phyloP scores from a whole-genome alignment of 2,797 vertebrate genomes.

The Sebastes flavidus region DNA sequence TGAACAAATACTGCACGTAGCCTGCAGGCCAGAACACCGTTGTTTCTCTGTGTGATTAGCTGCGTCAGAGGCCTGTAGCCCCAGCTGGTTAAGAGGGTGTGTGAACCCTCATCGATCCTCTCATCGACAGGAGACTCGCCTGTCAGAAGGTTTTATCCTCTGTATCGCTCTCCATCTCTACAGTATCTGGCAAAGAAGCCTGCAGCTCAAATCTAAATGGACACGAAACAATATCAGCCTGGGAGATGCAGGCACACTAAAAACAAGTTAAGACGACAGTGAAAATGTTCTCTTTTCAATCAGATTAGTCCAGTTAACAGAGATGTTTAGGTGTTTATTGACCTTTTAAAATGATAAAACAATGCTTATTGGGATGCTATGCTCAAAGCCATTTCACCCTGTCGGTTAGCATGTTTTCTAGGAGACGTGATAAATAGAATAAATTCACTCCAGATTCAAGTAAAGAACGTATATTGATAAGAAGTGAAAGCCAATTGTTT shows the following conservation, averaged over 20 bases:
- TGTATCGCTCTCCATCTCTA: slow-evolving; percentile 47
- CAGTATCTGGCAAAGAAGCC: slow-evolving; percentile 20
- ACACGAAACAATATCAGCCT: neutral
- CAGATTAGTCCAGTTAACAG: neutral
- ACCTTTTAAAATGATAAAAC: neutral
- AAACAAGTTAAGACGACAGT: neutral
- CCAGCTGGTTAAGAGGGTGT: slow-evolving; percentile 48
- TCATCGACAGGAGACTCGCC: slow-evolving; percentile 58
- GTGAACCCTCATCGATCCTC: slow-evolving; percentile 70
- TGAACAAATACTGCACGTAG: slow-evolving; percentile 22
- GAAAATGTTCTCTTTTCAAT: neutral
- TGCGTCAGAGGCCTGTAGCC: slow-evolving; percentile 43
- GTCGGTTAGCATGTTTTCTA: neutral
- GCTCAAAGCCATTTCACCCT: neutral
- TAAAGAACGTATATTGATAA: too few species aligned
- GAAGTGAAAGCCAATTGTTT: too few species aligned
- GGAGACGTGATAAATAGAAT: neutral
- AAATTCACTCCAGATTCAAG: neutral
- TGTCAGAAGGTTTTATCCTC: slow-evolving; percentile 73
- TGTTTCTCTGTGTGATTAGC: slow-evolving; percentile 53
- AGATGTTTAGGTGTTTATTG: neutral
- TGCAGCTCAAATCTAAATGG: slow-evolving; percentile 29
- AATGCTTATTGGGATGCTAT: neutral
- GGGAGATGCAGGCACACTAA: neutral
- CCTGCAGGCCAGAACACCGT: slow-evolving; percentile 32